Evolutionary conservation across 2,888 invertebrate genomes (phyloP).

Genomic region (Apodemia duryi): DNA sequence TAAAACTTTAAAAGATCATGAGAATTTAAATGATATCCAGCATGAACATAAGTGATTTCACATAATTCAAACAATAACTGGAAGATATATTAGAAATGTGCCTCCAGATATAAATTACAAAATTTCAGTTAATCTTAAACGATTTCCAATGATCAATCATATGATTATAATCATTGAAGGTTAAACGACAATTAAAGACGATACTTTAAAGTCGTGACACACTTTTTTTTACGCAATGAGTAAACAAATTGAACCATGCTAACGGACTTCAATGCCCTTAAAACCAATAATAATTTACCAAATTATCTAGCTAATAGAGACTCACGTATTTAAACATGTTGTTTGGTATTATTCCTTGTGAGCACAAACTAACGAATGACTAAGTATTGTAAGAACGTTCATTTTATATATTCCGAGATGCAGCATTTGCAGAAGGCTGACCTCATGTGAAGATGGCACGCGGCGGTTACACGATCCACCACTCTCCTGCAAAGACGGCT

Average conservation of each 20-base stretch:
- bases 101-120: no score
- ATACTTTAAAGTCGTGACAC: slow-evolving; percentile 40
- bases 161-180: not conserved
- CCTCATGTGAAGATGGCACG: slow-evolving; percentile 61
- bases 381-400: slow-evolving; percentile 62
- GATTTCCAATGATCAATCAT: not conserved
- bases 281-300: slow-evolving; percentile 36
- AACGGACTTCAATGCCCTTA: slow-evolving; percentile 18
- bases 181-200: not conserved
- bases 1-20: no score
- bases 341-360: slow-evolving; percentile 62
- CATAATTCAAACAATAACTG: no score
- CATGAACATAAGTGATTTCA: no score
- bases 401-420: slow-evolving; percentile 69
- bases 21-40: no score
- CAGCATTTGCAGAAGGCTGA: slow-evolving; percentile 62
- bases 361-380: slow-evolving; percentile 76
- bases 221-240: slow-evolving; percentile 39
- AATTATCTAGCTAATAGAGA: slow-evolving; percentile 35
- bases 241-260: slow-evolving; percentile 20
- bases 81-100: no score
- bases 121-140: not conserved
- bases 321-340: slow-evolving; percentile 77
- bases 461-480: slow-evolving; percentile 38
- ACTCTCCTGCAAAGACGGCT: slow-evolving; percentile 42